These are phyloP conservation scores for Volucella bombylans DNA, from an alignment of 2,888 invertebrate genomes.

Conservation along the genomic window DNA sequence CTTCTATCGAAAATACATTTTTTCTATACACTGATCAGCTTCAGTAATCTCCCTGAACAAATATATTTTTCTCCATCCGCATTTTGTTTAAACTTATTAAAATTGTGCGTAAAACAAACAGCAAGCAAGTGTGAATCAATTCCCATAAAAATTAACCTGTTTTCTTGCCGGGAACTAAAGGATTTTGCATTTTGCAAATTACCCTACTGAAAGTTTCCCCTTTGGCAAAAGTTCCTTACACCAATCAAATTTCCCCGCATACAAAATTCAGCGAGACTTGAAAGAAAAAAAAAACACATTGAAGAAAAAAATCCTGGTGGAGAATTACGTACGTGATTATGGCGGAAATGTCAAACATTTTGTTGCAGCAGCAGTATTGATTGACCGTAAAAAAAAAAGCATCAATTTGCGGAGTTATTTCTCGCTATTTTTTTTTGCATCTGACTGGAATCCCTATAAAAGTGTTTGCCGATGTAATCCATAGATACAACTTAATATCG, in stretches of 20 bases:
- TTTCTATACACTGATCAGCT: conserved; percentile 46
- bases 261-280: conserved; percentile 25
- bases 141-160: conserved; percentile 14
- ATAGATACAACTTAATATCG: conserved; percentile 15
- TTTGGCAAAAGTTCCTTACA: conserved; percentile 39
- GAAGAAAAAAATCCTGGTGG: conserved; percentile 42
- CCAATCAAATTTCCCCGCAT: conserved; percentile 38
- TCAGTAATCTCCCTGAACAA: conserved; percentile 47
- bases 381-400: conserved; percentile 63
- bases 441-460: neutral
- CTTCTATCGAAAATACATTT: conserved; percentile 41
- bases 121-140: conserved; percentile 3
- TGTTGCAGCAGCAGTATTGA: conserved; percentile 71
- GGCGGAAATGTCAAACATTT: conserved; percentile 73
- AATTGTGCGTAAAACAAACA: conserved; percentile 48
- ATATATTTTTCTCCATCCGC: conserved; percentile 32
- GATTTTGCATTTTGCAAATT: conserved; percentile 15
- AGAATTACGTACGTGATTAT: conserved; percentile 68
- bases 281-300: conserved; percentile 14
- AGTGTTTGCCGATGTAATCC: conserved; percentile 18
- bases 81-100: conserved; percentile 28
- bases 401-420: conserved; percentile 21
- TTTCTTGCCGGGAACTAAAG: neutral
- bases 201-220: conserved; percentile 17
- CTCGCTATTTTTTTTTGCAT: conserved; percentile 1